A percentile compares a stretch with the other conserved stretches of the same genome.
These are phyloP conservation scores for Biston betularia DNA, from an alignment of 2,888 invertebrate genomes.

Conservation along the genomic window DNA sequence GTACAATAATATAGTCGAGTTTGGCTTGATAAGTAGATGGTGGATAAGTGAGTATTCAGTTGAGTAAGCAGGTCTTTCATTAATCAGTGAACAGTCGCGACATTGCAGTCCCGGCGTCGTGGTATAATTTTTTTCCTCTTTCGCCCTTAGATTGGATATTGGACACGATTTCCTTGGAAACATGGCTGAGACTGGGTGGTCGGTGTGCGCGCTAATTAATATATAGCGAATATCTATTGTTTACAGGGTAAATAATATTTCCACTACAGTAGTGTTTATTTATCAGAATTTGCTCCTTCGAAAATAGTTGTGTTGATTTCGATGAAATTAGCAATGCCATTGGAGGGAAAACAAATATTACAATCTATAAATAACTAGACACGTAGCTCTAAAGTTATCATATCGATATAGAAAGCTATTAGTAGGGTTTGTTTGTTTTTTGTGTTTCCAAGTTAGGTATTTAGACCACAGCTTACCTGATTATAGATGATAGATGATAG, in stretches of 20 bases:
- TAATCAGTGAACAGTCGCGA: slow-evolving; percentile 84
- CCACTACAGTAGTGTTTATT: neutral
- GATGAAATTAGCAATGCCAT: neutral
- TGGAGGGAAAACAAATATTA: neutral
- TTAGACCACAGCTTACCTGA: no score
- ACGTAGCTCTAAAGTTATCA: no score
- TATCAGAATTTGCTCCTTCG: no score
- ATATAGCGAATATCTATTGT: slow-evolving; percentile 17
- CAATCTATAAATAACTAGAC: no score
- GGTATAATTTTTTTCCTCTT: slow-evolving; percentile 82
- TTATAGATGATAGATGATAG: no score
- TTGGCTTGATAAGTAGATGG: slow-evolving; percentile 23
- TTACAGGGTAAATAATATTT: slow-evolving; percentile 39
- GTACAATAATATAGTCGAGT: slow-evolving; percentile 22
- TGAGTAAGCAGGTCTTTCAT: slow-evolving; percentile 80
- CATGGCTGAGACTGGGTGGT: slow-evolving; percentile 78
- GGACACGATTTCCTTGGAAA: slow-evolving; percentile 84
- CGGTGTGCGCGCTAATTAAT: slow-evolving; percentile 55
- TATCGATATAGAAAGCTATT: no score
- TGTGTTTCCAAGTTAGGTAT: no score
- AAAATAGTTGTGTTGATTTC: neutral
- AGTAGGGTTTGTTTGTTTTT: no score
- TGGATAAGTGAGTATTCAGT: slow-evolving; percentile 65
- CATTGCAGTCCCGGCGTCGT: slow-evolving; percentile 82
- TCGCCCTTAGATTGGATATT: slow-evolving; percentile 84